A percentile compares a stretch with the other conserved stretches of the same genome.
Evolutionary conservation across 2,888 invertebrate genomes (phyloP).

Genomic region (Catocala fraxini): DNA sequence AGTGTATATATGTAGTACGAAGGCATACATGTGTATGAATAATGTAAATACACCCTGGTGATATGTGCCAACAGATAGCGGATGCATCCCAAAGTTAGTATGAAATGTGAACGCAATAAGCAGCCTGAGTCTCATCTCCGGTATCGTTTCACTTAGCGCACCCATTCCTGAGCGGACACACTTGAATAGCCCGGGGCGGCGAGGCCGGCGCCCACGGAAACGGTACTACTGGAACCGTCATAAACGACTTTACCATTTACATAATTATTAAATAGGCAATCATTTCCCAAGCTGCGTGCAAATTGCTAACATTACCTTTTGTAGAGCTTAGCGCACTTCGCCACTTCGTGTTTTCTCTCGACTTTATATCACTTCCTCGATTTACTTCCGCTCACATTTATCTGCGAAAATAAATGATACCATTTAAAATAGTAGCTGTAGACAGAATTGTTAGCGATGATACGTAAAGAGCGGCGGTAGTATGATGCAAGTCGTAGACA

Average conservation of each 20-base stretch:
- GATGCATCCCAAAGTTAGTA: constrained; percentile 50
- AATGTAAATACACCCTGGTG: constrained; percentile 5
- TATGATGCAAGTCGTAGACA: constrained; percentile 7
- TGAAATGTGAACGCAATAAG: constrained; percentile 63
- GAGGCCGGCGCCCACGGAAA: constrained; percentile 50
- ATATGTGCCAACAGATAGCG: constrained; percentile 30
- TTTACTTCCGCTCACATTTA: constrained; percentile 16
- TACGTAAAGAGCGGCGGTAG: constrained; percentile 3
- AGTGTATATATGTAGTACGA: background rate
- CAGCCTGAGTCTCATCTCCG: constrained; percentile 71
- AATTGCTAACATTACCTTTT: constrained; percentile 37
- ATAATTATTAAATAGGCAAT: constrained; percentile 47
- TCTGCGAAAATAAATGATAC: background rate
- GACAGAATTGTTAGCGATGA: background rate
- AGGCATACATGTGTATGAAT: background rate
- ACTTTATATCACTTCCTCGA: constrained; percentile 16
- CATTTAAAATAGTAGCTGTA: background rate
- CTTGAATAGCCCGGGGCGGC: constrained; percentile 59
- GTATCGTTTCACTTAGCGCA: constrained; percentile 76
- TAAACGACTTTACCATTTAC: constrained; percentile 44
- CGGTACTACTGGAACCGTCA: constrained; percentile 50
- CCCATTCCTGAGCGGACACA: constrained; percentile 69
- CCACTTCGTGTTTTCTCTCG: constrained; percentile 21
- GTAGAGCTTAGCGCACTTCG: constrained; percentile 23
- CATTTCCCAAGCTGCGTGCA: constrained; percentile 39